Conservation (phyloP, 2,113 vertebrate genomes). For the Tupaia tana region DNA sequence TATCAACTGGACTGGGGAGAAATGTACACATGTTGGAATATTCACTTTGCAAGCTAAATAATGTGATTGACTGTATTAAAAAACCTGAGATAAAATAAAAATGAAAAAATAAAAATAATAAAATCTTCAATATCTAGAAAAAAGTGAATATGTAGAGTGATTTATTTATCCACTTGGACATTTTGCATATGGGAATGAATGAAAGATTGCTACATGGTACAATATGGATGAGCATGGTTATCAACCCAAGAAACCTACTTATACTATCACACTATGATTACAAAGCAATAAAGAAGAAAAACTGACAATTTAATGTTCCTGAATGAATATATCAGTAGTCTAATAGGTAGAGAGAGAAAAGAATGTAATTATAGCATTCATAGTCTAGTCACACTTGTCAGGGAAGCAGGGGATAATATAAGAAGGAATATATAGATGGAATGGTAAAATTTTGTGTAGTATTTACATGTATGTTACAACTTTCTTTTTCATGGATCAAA, state of each 20-base stretch:
- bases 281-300: neutral
- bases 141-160: neutral
- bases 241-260: neutral
- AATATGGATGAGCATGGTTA: neutral
- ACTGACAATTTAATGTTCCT: neutral
- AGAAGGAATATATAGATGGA: neutral
- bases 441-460: neutral
- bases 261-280: neutral
- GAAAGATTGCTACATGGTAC: neutral
- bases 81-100: too few species aligned
- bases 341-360: neutral
- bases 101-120: too few species aligned
- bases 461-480: neutral
- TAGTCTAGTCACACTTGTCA: neutral
- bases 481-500: neutral
- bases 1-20: too few species aligned
- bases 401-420: too few species aligned
- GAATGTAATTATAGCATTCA: neutral
- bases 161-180: neutral
- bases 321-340: neutral
- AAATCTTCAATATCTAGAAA: neutral
- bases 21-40: too few species aligned
- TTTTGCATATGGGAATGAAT: neutral
- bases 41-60: too few species aligned
- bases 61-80: too few species aligned